Evolutionary conservation across 2,888 invertebrate species (phyloP).

Genomic region (Tanaodytes sp.): DNA sequence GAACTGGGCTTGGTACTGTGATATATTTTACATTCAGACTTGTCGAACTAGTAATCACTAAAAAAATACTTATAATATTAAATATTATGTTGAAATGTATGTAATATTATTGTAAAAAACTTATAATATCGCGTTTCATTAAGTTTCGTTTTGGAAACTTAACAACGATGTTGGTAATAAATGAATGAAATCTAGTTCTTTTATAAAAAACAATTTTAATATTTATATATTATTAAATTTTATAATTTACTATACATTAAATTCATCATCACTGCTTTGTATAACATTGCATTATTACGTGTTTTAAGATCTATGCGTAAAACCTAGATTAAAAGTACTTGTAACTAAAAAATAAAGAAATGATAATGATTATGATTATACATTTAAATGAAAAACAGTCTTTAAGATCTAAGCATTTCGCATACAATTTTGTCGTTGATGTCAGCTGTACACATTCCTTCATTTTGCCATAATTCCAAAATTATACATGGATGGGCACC

Average conservation of each 20-base stretch:
- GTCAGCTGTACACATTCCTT: too few species aligned
- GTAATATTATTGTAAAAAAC: too few species aligned
- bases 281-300: slow-evolving; percentile 31
- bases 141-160: too few species aligned
- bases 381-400: too few species aligned
- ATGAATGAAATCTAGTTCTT: neutral
- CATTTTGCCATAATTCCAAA: too few species aligned
- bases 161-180: too few species aligned
- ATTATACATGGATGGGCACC: too few species aligned
- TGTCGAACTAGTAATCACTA: slow-evolving; percentile 2
- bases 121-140: too few species aligned
- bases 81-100: neutral
- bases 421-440: too few species aligned
- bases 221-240: slow-evolving; percentile 57
- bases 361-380: neutral
- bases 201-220: slow-evolving; percentile 54
- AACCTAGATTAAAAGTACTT: slow-evolving; percentile 2
- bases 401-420: neutral
- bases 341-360: neutral
- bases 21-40: slow-evolving; percentile 26
- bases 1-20: too few species aligned
- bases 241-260: slow-evolving; percentile 58
- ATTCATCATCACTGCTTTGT: slow-evolving; percentile 38
- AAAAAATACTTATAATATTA: slow-evolving; percentile 2
- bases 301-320: slow-evolving; percentile 31